phyloP scores from a whole-genome alignment of 2,888 invertebrate species.

The Tupiocoris notatus region DNA sequence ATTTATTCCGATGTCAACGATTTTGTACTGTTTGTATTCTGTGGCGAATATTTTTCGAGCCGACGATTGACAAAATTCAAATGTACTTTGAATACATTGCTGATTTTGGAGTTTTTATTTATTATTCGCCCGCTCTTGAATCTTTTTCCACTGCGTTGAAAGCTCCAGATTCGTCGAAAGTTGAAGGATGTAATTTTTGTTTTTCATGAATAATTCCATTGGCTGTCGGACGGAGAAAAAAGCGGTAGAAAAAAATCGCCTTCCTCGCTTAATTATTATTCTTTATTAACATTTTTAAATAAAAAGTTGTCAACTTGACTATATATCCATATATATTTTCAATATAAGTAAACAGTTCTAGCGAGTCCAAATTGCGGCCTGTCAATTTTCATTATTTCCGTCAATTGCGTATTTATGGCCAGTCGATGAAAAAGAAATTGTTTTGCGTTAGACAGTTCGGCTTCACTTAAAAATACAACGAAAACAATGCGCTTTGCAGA shows the following conservation, averaged over 20 bases:
- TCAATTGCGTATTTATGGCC: no score
- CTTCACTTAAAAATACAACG: background rate
- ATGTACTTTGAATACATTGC: background rate
- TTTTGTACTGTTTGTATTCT: background rate
- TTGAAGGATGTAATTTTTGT: no score
- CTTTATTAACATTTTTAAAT: conserved; percentile 48
- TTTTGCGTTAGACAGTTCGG: no score
- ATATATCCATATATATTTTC: conserved; percentile 43
- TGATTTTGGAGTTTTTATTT: no score
- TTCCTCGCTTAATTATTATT: conserved; percentile 44
- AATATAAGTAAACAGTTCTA: conserved; percentile 37
- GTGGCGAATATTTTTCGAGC: background rate
- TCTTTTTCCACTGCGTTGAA: no score
- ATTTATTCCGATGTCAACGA: background rate
- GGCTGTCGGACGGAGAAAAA: no score
- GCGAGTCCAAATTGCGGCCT: conserved; percentile 34
- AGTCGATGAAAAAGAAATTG: no score
- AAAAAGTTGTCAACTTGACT: conserved; percentile 47
- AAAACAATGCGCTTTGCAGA: background rate
- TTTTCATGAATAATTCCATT: no score
- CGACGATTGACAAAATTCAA: background rate
- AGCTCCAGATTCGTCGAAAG: no score
- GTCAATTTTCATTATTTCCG: conserved; percentile 24
- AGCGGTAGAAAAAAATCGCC: no score
- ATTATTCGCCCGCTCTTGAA: no score